These are phyloP conservation scores for Biston stratarius DNA, from an alignment of 2,888 invertebrate genomes.

Conservation along the genomic window DNA sequence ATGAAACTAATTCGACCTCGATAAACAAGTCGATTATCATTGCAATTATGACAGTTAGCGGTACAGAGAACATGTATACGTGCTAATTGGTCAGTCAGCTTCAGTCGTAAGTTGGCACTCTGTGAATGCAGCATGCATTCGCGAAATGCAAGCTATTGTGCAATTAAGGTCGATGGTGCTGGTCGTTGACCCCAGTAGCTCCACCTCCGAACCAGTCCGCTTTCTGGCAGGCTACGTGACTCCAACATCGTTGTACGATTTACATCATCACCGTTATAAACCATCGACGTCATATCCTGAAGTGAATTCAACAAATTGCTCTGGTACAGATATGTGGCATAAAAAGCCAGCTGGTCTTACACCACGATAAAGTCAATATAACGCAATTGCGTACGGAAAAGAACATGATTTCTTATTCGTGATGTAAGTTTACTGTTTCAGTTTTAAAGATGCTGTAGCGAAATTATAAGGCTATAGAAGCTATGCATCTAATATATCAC, in stretches of 20 bases:
- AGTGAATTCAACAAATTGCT: slow-evolving; percentile 25
- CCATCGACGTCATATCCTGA: slow-evolving; percentile 33
- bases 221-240: slow-evolving; percentile 72
- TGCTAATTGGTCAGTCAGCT: slow-evolving; percentile 51
- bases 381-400: background rate
- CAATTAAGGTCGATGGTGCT: slow-evolving; percentile 66
- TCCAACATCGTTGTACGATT: slow-evolving; percentile 62
- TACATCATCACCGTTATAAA: slow-evolving; percentile 61
- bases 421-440: background rate
- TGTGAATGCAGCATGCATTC: slow-evolving; percentile 56
- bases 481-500: no score
- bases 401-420: background rate
- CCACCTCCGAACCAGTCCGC: slow-evolving; percentile 56
- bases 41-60: slow-evolving; percentile 46
- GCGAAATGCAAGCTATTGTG: slow-evolving; percentile 66
- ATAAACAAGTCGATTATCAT: slow-evolving; percentile 46
- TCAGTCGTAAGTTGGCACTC: slow-evolving; percentile 44
- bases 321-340: slow-evolving; percentile 24
- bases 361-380: slow-evolving; percentile 18
- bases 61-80: slow-evolving; percentile 27
- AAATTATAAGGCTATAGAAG: no score
- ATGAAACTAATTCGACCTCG: slow-evolving; percentile 37
- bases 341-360: slow-evolving; percentile 11
- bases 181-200: slow-evolving; percentile 63
- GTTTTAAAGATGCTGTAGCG: no score